Conservation (phyloP, 2,113 vertebrate species). For the Holacanthus passer region DNA sequence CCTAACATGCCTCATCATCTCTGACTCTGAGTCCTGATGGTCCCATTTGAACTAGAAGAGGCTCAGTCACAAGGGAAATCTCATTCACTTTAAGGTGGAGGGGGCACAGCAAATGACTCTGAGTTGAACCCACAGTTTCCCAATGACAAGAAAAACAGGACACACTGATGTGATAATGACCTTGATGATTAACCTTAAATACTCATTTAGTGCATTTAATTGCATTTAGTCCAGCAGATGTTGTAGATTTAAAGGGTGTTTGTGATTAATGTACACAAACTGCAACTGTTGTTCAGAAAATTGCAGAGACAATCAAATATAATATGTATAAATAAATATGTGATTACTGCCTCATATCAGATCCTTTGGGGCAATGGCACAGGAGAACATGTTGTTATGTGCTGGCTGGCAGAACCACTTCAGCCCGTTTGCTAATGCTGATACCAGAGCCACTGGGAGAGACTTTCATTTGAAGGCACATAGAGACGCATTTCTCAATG, state of each 20-base stretch:
- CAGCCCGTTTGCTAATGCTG: slow-evolving; percentile 2
- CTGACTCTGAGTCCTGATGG: neutral
- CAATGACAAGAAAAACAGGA: neutral
- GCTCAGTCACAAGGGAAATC: neutral
- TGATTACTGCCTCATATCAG: neutral
- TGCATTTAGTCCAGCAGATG: neutral
- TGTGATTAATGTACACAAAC: neutral
- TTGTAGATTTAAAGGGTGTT: neutral
- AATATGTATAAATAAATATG: neutral
- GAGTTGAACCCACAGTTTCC: neutral
- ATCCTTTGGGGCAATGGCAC: neutral
- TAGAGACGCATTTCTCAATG: neutral
- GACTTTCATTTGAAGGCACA: neutral
- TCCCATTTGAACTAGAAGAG: neutral
- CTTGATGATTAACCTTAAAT: neutral
- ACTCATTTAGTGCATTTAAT: neutral
- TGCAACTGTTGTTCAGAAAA: neutral
- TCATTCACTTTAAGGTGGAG: slow-evolving; percentile 2
- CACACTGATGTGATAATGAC: neutral
- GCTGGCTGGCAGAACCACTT: neutral
- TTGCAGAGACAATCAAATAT: neutral
- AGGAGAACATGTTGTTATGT: neutral
- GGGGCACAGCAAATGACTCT: neutral
- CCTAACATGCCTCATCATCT: neutral
- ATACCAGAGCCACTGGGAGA: neutral